Evolutionary conservation across 2,113 vertebrate genomes (phyloP), one percentile per base, ranked within the genome.

Genomic region (Rattus norvegicus): DNA sequence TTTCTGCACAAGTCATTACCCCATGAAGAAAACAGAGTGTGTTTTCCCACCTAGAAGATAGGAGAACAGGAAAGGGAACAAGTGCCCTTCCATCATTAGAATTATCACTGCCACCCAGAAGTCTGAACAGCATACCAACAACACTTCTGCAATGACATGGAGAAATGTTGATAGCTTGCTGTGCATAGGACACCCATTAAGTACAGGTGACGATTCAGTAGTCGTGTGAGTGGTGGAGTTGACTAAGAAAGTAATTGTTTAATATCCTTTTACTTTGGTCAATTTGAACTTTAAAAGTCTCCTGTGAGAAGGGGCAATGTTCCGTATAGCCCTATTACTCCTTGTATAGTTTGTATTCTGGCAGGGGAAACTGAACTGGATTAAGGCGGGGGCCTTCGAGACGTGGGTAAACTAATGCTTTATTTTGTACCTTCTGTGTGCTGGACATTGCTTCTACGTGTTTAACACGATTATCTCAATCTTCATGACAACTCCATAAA

Each of bases 381-480:
- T 52, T 87, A 75, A 79, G 33, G 20, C 65, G 81, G 20, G 89
- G 47, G 26, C 4, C 54, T 30, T 84, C 9, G 65, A 5, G 14
- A 86, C 26, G 9, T 13, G 3, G 7, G 43, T 0, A 77, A 19
- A 83, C n/a, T 47, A 56, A 8, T 67, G 12, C 28, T 80, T 63
- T 47, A 47, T 63, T 73, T 77, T 47, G 30, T 2, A 92, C 75
- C 92, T 95, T 47, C 72, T 33, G 3, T 56, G 20, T 86, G 22
- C 26, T 43, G 24, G 59, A 36, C 17, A 33, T 79, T 83, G 52
- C 36, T 86, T 43, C n/a, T 73, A 88, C 80, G 24, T 70, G 7
- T 54, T 95, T 87, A 94, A 83, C 5, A 39, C 56, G 9, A 75
- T 81, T 86, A 73, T 67, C 90, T 77, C 89, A 93, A 90, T 79